Conservation (phyloP, 2,888 invertebrate genomes). For the Diogma glabrata region DNA sequence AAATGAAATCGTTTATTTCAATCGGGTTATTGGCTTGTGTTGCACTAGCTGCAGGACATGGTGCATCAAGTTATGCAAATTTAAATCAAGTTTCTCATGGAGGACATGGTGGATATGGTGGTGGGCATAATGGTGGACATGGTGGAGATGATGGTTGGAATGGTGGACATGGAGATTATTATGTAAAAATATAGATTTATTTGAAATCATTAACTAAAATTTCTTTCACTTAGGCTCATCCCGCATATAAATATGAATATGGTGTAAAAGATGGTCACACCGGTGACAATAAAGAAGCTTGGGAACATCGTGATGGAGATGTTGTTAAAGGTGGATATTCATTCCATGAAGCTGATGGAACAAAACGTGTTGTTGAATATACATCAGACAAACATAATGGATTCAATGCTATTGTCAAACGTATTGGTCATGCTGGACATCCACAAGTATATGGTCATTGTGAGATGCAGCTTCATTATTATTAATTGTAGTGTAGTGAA, state of each 20-base stretch:
- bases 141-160: too few species aligned
- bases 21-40: conserved; percentile 9
- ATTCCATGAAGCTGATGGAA: too few species aligned
- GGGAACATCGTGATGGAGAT: conserved; percentile 35
- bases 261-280: conserved; percentile 30
- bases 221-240: conserved; percentile 27
- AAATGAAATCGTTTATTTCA: conserved; percentile 3
- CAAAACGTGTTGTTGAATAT: too few species aligned
- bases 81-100: too few species aligned
- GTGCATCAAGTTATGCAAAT: conserved; percentile 13
- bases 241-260: conserved; percentile 29
- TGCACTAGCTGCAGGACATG: conserved; percentile 10
- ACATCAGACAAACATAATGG: too few species aligned
- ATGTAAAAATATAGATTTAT: not conserved
- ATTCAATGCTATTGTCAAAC: too few species aligned
- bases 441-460: conserved; percentile 13
- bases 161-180: not conserved
- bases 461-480: too few species aligned
- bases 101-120: too few species aligned
- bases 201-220: not conserved
- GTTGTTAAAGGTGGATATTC: conserved; percentile 33
- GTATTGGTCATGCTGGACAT: conserved; percentile 16
- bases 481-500: too few species aligned
- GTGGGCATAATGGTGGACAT: too few species aligned
- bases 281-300: conserved; percentile 29